Conservation (phyloP, 1,140 invertebrate genomes). For the Pogonognathellus flavescens region DNA sequence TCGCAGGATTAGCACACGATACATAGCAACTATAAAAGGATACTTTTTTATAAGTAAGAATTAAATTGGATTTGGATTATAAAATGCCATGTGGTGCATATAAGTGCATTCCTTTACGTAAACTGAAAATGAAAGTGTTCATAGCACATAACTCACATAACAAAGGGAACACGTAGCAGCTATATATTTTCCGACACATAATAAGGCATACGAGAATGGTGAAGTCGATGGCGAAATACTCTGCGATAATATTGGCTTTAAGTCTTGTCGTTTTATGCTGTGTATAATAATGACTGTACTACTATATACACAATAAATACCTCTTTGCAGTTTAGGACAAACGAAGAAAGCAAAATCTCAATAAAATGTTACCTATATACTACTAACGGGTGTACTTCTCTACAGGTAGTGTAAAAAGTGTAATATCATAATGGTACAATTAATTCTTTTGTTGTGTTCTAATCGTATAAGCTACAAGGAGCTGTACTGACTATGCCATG, state of each 20-base stretch:
- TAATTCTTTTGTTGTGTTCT: not conserved
- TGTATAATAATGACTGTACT: not conserved
- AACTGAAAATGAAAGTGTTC: constrained; percentile 27
- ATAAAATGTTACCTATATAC: not conserved
- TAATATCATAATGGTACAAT: not conserved
- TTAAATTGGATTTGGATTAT: too few relatives aligned
- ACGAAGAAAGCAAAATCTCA: constrained; percentile 28
- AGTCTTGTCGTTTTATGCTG: not conserved
- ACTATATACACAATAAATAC: not conserved
- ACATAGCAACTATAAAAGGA: too few relatives aligned
- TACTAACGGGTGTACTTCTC: not conserved
- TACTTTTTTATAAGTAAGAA: too few relatives aligned
- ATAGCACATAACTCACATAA: not conserved
- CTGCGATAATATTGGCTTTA: not conserved
- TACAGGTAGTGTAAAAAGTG: not conserved
- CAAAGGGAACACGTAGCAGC: not conserved
- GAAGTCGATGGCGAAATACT: not conserved
- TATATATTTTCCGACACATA: too few relatives aligned
- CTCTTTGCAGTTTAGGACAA: not conserved
- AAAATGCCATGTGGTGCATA: too few relatives aligned
- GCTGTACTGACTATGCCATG: too few relatives aligned
- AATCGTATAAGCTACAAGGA: too few relatives aligned
- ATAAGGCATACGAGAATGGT: not conserved
- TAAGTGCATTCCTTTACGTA: not conserved
- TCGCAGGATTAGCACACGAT: too few relatives aligned